Percentiles rank a stretch among this genome's conserved stretches.
Evolutionary conservation across 2,113 vertebrate species (phyloP).

Genomic region (Calyptommatus sinebrachiatus): DNA sequence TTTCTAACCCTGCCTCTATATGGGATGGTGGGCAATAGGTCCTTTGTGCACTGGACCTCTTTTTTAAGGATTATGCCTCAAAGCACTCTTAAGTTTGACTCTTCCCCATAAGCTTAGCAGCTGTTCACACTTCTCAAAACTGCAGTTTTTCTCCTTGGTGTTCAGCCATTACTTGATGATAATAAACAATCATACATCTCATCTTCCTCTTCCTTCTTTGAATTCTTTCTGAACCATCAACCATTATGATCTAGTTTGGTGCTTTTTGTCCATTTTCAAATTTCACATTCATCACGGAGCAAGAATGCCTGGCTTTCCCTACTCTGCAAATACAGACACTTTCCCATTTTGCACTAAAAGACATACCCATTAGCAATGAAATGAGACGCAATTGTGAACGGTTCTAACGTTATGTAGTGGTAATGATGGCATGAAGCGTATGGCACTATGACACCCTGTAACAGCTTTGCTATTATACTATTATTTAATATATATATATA

Average conservation of each 20-base stretch:
- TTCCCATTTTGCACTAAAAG: constrained; percentile 2
- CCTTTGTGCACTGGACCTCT: no score
- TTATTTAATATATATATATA: not conserved
- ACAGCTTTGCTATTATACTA: not conserved
- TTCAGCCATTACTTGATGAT: not conserved
- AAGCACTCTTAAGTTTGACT: not conserved
- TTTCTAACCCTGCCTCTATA: no score
- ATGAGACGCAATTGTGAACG: not conserved
- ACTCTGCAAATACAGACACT: not conserved
- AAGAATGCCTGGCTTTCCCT: not conserved
- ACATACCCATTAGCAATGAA: constrained; percentile 16
- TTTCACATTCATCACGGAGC: not conserved
- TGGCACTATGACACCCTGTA: constrained; percentile 1
- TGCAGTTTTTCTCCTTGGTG: not conserved
- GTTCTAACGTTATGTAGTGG: not conserved
- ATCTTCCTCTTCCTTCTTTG: not conserved
- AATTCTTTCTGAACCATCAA: not conserved
- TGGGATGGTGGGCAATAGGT: no score
- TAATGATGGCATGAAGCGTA: constrained; percentile 10
- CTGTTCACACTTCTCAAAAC: constrained; percentile 3
- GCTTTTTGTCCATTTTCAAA: not conserved
- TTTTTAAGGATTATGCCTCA: not conserved
- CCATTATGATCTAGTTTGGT: not conserved
- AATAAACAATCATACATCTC: not conserved
- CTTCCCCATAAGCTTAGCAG: not conserved